These are phyloP conservation scores for Ovibos moschatus DNA, from an alignment of 2,113 vertebrate genomes.

Conservation along the genomic window DNA sequence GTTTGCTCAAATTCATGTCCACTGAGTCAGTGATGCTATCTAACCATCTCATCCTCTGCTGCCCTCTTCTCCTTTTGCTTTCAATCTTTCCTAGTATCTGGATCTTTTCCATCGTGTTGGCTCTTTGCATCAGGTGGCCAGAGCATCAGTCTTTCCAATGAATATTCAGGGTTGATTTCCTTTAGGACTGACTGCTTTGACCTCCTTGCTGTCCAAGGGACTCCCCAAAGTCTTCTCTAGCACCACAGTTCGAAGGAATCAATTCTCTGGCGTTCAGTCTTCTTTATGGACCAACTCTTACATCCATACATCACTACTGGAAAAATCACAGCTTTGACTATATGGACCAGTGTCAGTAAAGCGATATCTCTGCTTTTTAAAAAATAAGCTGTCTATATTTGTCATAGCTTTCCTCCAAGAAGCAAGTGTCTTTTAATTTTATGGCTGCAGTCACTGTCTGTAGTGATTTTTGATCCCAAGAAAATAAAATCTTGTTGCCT, in stretches of 20 bases:
- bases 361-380: neutral
- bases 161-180: neutral
- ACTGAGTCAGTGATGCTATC: neutral
- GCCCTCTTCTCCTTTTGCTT: neutral
- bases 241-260: rapidly evolving
- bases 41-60: neutral
- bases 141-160: neutral
- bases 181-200: neutral
- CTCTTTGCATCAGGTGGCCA: neutral
- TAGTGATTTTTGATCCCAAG: neutral
- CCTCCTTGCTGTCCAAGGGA: neutral
- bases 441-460: neutral
- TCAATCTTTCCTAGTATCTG: neutral
- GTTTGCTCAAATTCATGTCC: neutral
- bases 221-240: neutral
- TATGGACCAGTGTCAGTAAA: neutral
- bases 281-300: neutral
- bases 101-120: neutral
- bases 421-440: neutral
- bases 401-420: neutral
- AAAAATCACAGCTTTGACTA: neutral
- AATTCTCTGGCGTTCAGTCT: neutral
- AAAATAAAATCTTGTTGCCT: neutral
- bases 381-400: neutral
- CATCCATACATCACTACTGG: neutral